Conservation (phyloP, 2,113 vertebrate species). For the Megaceryle torquata region DNA sequence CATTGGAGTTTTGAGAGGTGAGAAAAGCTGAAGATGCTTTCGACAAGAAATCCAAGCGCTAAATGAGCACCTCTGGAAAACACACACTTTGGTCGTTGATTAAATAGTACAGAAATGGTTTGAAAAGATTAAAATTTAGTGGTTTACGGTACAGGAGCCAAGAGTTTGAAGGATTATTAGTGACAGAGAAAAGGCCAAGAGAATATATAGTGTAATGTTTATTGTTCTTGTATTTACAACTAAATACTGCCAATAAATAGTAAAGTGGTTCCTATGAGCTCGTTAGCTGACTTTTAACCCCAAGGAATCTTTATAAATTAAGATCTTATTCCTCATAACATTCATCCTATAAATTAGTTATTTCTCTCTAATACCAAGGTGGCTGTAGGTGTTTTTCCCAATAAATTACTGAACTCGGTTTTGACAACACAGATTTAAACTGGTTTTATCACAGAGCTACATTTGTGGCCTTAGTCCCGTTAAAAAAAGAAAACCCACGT, state of each 20-base stretch:
- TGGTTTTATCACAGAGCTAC: background rate
- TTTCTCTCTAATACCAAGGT: background rate
- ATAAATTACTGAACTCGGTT: background rate
- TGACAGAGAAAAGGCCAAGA: background rate
- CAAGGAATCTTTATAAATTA: background rate
- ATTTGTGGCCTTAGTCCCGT: background rate
- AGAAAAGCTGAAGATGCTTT: background rate
- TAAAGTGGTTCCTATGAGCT: background rate
- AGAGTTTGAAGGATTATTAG: background rate
- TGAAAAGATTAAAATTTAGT: background rate
- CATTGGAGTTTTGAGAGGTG: background rate
- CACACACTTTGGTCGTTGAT: background rate
- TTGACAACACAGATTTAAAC: background rate
- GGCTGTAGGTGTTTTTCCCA: background rate
- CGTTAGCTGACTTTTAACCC: background rate
- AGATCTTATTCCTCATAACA: background rate
- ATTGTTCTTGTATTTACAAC: background rate
- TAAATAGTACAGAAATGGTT: background rate
- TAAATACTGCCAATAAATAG: background rate
- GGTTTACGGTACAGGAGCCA: background rate
- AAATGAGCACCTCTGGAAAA: background rate
- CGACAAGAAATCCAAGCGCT: background rate
- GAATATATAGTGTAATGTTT: background rate
- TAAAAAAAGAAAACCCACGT: background rate
- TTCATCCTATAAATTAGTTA: fast-evolving